Evolutionary conservation across 2,888 invertebrate species (phyloP), one percentile per base, ranked within the genome.

Genomic region (Tipula lateralis): DNA sequence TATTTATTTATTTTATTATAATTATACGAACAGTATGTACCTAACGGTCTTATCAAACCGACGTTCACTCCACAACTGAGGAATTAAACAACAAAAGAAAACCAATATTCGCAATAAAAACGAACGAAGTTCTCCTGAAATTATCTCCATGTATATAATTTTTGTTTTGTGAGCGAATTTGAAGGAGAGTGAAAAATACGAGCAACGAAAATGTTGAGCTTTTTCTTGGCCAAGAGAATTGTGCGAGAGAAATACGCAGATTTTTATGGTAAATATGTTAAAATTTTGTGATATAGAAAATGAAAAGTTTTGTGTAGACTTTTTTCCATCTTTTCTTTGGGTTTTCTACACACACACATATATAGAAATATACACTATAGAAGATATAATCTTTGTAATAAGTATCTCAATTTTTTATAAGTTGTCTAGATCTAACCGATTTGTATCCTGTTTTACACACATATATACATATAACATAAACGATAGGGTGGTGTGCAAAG

Each of bases 341-440:
- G 19, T 24, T 66, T 66, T 66, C 39, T 36, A 24, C 66, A 36
- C 32, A 32, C 66, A 36, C 32, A 32, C 12, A 36, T 1, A 36
- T 36, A 36, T 36, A 36, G 9, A 32, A 32, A 6, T 7, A 44
- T 16, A 44, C 44, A 44, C 16, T 16, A n/a, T n/a, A 44, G 16
- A 66, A 66, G 66, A 66, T 66, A 66, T 66, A 66, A 66, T 66
- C 66, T 66, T 66, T 66, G 66, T 66, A 66, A 66, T 66, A 66
- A 66, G 66, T 66, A 66, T 66, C 66, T 66, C 66, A 66, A 66
- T 66, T 66, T 66, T 66, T 66, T 66, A 66, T 66, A 66, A 66
- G 66, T 66, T 66, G 66, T 66, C 66, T 66, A 66, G 66, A 66
- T 66, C 66, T 24, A 66, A 66, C 66, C 66, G 66, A 66, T 66